These are phyloP conservation scores for Sorex maritimensis DNA, from an alignment of 2,797 vertebrate genomes.

Conservation along the genomic window DNA sequence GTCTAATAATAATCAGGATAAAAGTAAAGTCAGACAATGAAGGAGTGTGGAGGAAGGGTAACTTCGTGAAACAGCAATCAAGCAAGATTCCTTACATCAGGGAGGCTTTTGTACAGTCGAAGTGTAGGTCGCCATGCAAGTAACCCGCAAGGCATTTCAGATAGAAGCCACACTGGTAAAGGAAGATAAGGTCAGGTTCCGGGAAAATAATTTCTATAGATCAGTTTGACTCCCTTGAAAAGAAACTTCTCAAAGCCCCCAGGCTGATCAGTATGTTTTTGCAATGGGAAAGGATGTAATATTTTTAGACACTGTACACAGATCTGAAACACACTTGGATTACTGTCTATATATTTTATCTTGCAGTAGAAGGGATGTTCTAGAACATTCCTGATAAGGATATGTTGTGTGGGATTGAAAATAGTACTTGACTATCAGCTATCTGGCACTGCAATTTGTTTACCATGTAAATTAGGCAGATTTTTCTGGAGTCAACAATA, in stretches of 20 bases:
- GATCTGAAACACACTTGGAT: not conserved
- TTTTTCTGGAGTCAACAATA: not conserved
- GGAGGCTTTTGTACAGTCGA: not conserved
- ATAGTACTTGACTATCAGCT: not conserved
- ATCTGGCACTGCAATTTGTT: not conserved
- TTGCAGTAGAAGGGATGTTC: not conserved
- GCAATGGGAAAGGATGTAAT: constrained; percentile 12
- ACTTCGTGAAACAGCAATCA: not conserved
- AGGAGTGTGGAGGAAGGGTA: not conserved
- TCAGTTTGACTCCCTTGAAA: not conserved
- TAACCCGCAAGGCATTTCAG: not conserved
- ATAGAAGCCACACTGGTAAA: not conserved
- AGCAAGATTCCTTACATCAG: no score
- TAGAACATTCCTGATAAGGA: not conserved
- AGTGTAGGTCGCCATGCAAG: no score
- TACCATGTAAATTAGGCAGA: no score
- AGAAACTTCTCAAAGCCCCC: not conserved
- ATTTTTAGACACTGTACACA: not conserved
- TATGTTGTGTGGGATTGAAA: not conserved
- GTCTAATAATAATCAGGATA: not conserved
- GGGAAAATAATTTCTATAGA: not conserved
- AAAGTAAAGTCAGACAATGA: not conserved
- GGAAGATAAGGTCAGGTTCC: not conserved
- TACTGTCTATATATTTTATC: constrained; percentile 8
- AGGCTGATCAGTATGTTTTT: not conserved